phyloP scores from a whole-genome alignment of 2,113 vertebrate genomes.

The Pseudolaguvia tuberculata region DNA sequence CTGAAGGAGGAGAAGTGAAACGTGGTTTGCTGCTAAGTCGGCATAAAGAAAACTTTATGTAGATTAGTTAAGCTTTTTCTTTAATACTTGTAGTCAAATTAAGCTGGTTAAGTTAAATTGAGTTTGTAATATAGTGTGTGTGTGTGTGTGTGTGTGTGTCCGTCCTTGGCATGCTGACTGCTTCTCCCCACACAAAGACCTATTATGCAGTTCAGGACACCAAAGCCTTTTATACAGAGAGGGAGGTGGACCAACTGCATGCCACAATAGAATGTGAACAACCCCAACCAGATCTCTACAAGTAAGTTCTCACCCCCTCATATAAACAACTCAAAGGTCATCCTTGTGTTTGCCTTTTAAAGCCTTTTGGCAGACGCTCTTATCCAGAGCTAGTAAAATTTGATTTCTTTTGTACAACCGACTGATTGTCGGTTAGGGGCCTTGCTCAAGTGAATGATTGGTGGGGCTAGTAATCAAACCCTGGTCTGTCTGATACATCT shows the following conservation, averaged over 20 bases:
- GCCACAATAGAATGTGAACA: constrained; percentile 97
- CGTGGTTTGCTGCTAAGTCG: background rate
- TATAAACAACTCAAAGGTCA: background rate
- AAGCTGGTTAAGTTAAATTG: background rate
- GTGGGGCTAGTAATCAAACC: too few relatives aligned
- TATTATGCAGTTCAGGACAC: constrained; percentile 94
- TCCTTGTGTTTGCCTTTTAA: too few relatives aligned
- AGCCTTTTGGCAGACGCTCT: too few relatives aligned
- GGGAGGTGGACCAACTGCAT: constrained; percentile 79
- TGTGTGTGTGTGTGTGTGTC: background rate
- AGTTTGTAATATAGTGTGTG: constrained; percentile 13
- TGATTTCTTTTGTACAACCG: too few relatives aligned
- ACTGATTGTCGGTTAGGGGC: too few relatives aligned
- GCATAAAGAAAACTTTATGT: background rate
- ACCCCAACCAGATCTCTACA: constrained; percentile 96
- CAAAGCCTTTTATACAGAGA: constrained; percentile 83
- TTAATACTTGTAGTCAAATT: background rate
- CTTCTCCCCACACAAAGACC: constrained; percentile 69
- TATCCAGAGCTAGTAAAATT: too few relatives aligned
- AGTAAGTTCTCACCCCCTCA: constrained; percentile 70
- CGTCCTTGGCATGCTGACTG: constrained; percentile 11
- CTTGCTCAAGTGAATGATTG: too few relatives aligned
- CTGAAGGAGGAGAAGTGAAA: background rate
- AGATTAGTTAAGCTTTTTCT: background rate
- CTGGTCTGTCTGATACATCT: too few relatives aligned